phyloP scores from a whole-genome alignment of 2,888 invertebrate genomes.

The Hemistola chrysoprasaria region DNA sequence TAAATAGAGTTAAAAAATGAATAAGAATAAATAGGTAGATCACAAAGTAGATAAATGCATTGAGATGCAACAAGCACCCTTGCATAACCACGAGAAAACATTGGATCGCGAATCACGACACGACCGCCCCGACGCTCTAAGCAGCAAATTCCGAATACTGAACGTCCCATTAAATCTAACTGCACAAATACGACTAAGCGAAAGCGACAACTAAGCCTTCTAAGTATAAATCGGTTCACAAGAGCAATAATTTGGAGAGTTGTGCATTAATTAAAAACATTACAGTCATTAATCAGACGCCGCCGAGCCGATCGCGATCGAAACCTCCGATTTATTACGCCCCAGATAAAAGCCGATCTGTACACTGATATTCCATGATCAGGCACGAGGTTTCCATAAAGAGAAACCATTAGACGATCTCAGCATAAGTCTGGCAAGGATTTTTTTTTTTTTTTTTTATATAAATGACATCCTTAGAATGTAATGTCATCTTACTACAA shows the following conservation, averaged over 20 bases:
- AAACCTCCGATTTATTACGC: slow-evolving; percentile 59
- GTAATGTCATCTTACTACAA: too few relatives aligned
- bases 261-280: slow-evolving; percentile 64
- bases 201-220: slow-evolving; percentile 45
- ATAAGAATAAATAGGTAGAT: too few relatives aligned
- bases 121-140: slow-evolving; percentile 41
- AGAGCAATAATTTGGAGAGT: slow-evolving; percentile 44
- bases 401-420: slow-evolving; percentile 25
- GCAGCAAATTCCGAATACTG: slow-evolving; percentile 45
- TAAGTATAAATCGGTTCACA: slow-evolving; percentile 33
- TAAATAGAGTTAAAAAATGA: too few relatives aligned
- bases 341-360: slow-evolving; percentile 54
- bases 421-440: too few relatives aligned
- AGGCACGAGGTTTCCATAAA: slow-evolving; percentile 40
- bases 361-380: slow-evolving; percentile 24
- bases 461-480: too few relatives aligned
- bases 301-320: slow-evolving; percentile 53
- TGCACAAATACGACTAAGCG: slow-evolving; percentile 31
- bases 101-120: slow-evolving; percentile 68
- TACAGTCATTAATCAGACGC: slow-evolving; percentile 61
- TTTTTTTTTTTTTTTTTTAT: too few relatives aligned
- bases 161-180: slow-evolving; percentile 67
- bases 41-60: too few relatives aligned
- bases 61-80: slow-evolving; percentile 52
- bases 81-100: slow-evolving; percentile 60